Conservation (phyloP, 2,888 invertebrate species). For the Scelioninae gen. 1 region DNA sequence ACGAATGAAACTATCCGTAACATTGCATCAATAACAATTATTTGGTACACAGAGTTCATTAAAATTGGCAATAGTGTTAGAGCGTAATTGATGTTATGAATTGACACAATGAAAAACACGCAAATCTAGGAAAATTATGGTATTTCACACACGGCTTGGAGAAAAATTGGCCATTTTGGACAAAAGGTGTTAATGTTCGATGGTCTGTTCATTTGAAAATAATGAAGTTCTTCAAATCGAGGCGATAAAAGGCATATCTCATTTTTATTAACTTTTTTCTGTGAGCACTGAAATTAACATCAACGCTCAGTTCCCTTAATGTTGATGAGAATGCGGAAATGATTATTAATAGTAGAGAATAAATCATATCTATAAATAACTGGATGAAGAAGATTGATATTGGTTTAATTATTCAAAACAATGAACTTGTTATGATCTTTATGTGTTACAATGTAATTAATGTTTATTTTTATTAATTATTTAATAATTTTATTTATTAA, state of each 20-base stretch:
- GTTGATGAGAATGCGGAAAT: too few relatives aligned
- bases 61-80: constrained; percentile 4
- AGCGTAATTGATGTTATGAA: neutral
- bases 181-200: neutral
- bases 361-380: too few relatives aligned
- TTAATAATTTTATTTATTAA: too few relatives aligned
- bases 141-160: neutral
- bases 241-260: neutral
- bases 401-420: neutral
- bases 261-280: neutral
- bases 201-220: neutral
- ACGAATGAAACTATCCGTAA: constrained; percentile 15
- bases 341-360: too few relatives aligned
- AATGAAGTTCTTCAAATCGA: neutral
- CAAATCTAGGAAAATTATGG: neutral
- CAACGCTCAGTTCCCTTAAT: neutral
- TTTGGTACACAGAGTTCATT: neutral
- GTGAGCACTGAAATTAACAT: neutral
- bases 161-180: neutral
- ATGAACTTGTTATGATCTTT: neutral
- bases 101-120: neutral
- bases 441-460: too few relatives aligned
- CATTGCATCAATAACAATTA: constrained; percentile 15
- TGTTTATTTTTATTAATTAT: too few relatives aligned
- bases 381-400: neutral